Percentiles rank a stretch among this genome's conserved stretches.
phyloP scores from a whole-genome alignment of 2,888 invertebrate species.

The Amaurobius ferox region DNA sequence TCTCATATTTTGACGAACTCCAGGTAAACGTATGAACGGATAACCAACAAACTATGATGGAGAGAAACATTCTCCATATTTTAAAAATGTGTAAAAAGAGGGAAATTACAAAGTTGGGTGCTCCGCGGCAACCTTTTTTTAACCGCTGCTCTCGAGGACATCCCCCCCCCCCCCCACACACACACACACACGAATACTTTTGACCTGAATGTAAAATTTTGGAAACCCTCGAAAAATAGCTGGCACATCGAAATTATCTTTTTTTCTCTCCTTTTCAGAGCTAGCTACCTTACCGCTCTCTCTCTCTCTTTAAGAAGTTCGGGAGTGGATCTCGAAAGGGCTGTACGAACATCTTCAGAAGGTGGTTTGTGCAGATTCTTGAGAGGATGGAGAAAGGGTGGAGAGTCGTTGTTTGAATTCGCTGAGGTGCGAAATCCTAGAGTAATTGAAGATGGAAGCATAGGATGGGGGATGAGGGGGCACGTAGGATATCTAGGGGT shows the following conservation, averaged over 20 bases:
- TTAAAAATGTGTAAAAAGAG: too few relatives aligned
- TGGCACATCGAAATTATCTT: constrained; percentile 4
- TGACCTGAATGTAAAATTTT: background rate
- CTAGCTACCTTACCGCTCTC: background rate
- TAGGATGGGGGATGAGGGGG: constrained; percentile 39
- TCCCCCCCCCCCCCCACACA: background rate
- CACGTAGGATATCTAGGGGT: constrained; percentile 52
- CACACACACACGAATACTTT: too few relatives aligned
- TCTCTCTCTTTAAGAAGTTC: background rate
- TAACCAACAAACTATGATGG: too few relatives aligned
- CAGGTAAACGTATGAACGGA: too few relatives aligned
- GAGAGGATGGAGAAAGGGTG: background rate
- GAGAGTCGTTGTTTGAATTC: constrained; percentile 25
- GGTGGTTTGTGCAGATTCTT: background rate
- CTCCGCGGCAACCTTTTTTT: too few relatives aligned
- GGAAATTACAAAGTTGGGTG: too few relatives aligned
- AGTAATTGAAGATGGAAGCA: constrained; percentile 67
- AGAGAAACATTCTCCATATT: too few relatives aligned
- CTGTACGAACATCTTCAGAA: background rate
- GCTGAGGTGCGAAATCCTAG: constrained; percentile 68
- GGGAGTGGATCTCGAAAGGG: constrained; percentile 21
- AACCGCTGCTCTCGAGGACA: background rate
- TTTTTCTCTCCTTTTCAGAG: background rate
- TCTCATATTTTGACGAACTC: too few relatives aligned
- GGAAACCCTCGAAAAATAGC: background rate